Evolutionary conservation across 2,888 invertebrate genomes (phyloP).

Genomic region (Lucinisca nassula): DNA sequence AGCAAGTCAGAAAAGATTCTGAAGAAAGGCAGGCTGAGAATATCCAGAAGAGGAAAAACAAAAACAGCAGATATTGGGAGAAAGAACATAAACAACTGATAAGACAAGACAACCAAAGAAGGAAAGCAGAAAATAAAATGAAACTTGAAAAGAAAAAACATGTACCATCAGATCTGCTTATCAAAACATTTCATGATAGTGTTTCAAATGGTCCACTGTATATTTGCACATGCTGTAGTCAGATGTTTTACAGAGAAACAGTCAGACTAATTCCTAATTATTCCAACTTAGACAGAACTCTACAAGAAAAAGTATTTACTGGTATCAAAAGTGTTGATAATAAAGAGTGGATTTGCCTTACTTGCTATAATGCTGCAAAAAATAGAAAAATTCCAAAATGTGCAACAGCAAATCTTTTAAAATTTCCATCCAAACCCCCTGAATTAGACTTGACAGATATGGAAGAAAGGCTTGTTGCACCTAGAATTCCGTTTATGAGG

Average conservation of each 20-base stretch:
- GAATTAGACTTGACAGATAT: constrained; percentile 65
- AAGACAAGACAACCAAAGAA: not conserved
- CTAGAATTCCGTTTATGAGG: constrained; percentile 86
- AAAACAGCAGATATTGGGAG: not conserved
- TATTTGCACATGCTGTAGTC: constrained; percentile 33
- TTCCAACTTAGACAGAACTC: not conserved
- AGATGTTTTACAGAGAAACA: constrained; percentile 26
- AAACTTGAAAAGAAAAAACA: not conserved
- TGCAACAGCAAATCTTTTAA: constrained; percentile 45
- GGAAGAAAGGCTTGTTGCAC: constrained; percentile 85
- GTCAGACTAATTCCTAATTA: not conserved
- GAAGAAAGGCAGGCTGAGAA: not conserved
- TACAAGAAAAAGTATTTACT: not conserved
- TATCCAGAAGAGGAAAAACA: not conserved
- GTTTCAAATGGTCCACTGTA: constrained; percentile 14
- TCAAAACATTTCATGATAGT: not conserved
- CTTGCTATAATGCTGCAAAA: constrained; percentile 38
- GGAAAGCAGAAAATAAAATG: not conserved
- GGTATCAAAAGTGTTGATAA: constrained; percentile 13
- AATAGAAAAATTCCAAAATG: constrained; percentile 52
- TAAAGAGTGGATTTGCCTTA: constrained; percentile 42
- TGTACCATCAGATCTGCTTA: not conserved
- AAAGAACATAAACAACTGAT: constrained; percentile 17
- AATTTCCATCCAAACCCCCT: constrained; percentile 49
- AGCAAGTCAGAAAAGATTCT: not conserved